phyloP scores from a whole-genome alignment of 2,888 invertebrate species.

The Thera obeliscata region DNA sequence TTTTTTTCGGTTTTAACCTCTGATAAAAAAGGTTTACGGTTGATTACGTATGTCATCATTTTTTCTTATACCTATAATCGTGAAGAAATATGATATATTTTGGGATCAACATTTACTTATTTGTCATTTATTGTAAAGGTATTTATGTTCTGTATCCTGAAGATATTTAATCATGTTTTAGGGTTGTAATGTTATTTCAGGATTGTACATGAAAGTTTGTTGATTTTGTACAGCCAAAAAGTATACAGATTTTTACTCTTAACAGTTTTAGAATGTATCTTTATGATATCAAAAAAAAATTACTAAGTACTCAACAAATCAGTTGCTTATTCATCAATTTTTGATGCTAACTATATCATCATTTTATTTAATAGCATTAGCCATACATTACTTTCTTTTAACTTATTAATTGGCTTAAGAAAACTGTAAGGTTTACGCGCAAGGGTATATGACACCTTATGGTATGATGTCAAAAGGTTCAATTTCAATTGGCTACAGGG shows the following conservation, averaged over 20 bases:
- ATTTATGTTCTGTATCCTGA: too few relatives aligned
- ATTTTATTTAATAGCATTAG: constrained; percentile 35
- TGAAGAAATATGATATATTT: neutral
- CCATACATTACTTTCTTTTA: constrained; percentile 32
- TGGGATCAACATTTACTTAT: neutral
- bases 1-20: constrained; percentile 26
- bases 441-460: constrained; percentile 53
- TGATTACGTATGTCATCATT: constrained; percentile 4
- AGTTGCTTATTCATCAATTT: too few relatives aligned
- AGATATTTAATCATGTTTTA: too few relatives aligned
- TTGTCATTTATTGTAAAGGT: too few relatives aligned
- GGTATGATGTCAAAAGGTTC: constrained; percentile 54
- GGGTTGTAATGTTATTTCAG: too few relatives aligned
- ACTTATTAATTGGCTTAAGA: constrained; percentile 46
- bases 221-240: too few relatives aligned
- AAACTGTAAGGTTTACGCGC: constrained; percentile 31
- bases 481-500: constrained; percentile 53
- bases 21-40: constrained; percentile 18
- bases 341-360: constrained; percentile 11
- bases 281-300: too few relatives aligned
- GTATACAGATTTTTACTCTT: too few relatives aligned
- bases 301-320: too few relatives aligned
- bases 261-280: too few relatives aligned
- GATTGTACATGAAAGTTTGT: too few relatives aligned
- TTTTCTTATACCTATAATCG: neutral